These are phyloP conservation scores for Cantharis rustica DNA, from an alignment of 2,888 invertebrate genomes.

Conservation along the genomic window DNA sequence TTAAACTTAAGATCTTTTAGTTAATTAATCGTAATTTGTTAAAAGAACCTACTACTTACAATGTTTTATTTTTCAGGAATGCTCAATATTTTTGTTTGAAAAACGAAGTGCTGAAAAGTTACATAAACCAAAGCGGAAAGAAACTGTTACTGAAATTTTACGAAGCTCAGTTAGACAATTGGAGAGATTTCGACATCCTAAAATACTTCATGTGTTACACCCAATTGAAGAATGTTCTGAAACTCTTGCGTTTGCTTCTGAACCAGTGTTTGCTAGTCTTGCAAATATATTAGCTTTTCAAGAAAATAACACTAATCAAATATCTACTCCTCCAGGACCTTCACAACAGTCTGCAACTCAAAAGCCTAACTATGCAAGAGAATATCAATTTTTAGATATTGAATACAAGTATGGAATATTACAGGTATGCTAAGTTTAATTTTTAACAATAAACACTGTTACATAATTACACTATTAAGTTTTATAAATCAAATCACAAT, in stretches of 20 bases:
- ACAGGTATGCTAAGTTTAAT: constrained; percentile 68
- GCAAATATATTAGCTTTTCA: constrained; percentile 87
- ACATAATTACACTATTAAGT: no score
- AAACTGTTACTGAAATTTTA: constrained; percentile 88
- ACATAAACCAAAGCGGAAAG: constrained; percentile 89
- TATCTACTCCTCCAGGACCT: constrained; percentile 55
- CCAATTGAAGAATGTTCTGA: constrained; percentile 82
- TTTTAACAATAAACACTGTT: background rate
- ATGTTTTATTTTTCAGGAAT: constrained; percentile 70
- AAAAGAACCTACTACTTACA: background rate
- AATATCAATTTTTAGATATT: constrained; percentile 88
- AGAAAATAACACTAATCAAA: constrained; percentile 62
- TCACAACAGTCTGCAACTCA: constrained; percentile 56
- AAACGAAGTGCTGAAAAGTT: constrained; percentile 91
- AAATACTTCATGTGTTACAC: constrained; percentile 72
- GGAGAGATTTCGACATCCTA: constrained; percentile 84
- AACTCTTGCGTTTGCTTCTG: constrained; percentile 92
- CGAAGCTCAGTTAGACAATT: constrained; percentile 78
- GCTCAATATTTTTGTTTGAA: constrained; percentile 92
- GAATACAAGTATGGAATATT: constrained; percentile 92
- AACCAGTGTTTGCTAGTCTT: constrained; percentile 86
- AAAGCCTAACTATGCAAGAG: constrained; percentile 71
- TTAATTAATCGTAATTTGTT: background rate
- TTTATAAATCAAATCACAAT: no score
- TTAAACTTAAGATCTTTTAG: background rate